Percentiles rank a stretch among this genome's conserved stretches.
These are phyloP conservation scores for Chrysochloris asiatica DNA, from an alignment of 2,113 vertebrate species.

Conservation along the genomic window DNA sequence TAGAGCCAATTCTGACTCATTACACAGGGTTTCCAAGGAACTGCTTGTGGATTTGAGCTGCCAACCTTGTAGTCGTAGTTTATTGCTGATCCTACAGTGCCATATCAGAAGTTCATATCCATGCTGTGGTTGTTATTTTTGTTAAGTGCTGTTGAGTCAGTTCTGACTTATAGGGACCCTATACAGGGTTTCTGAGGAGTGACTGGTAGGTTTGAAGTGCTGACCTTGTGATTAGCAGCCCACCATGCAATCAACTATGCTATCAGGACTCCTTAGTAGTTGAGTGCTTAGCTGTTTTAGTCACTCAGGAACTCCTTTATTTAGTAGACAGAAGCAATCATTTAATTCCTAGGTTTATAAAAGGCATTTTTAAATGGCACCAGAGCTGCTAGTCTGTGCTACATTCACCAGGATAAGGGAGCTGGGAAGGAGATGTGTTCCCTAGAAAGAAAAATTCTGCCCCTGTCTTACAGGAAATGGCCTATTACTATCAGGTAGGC, in stretches of 20 bases:
- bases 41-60: neutral
- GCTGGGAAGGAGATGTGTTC: no score
- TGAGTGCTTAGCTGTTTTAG: neutral
- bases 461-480: no score
- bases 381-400: neutral
- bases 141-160: no score
- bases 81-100: no score
- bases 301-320: neutral
- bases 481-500: no score
- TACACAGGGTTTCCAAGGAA: neutral
- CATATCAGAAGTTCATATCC: no score
- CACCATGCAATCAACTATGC: no score
- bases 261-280: neutral
- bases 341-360: neutral
- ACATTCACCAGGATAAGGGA: fast-evolving
- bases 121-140: no score
- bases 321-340: neutral
- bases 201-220: neutral
- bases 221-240: no score
- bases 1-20: no score
- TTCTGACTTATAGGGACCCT: no score
- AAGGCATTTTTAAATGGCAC: neutral
- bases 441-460: neutral
- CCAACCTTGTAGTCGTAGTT: no score
- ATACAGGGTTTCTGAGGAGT: neutral